Evolutionary conservation across 1,140 invertebrate genomes (phyloP), one percentile per base, ranked within the genome.

Genomic region (Orchesella cincta): DNA sequence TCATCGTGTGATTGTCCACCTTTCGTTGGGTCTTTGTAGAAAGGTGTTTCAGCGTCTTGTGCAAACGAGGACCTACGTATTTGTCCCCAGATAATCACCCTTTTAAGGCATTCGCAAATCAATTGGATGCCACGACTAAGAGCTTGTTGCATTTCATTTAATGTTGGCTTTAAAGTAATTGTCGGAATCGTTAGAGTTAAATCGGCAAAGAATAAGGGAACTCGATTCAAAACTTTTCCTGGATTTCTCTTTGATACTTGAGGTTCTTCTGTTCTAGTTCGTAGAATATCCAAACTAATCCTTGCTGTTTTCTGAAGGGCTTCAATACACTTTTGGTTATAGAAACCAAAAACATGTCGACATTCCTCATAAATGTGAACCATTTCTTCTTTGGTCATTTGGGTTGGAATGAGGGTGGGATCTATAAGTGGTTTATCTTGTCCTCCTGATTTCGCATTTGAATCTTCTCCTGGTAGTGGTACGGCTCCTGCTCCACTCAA

Each of bases 311-410:
- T 91, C 2, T 91, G 90, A 26, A 93, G 85, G 20, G 90, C 85
- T 77, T 91, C 90, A 52, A 90, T 86, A 28, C 91, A 88, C 85
- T 91, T 92, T 35, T 88, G 88, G 83, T 92, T 91, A 82, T 92
- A 93, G 83, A 90, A 91, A 14, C 88, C 88, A 84, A 92, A 93
- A 26, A 93, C 83, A 83, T 93, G 91, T 84, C 92, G 90, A 79
- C 90, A 92, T 83, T 92, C 90, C 51, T 88, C 89, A n/a, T 91
- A 88, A 91, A 87, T 71, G 51, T 87, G 87, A 76, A 83, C 81
- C 28, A 90, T 82, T 79, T 91, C 90, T 81, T 90, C 87, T 71
- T 80, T 84, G 80, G 74, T 64, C 74, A 62, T 73, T 51, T n/a
- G 34, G 16, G 34, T 73, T 14, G 39, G 18, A n/a, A 46, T 36